Percentiles rank a stretch among this genome's conserved stretches.
These are phyloP conservation scores for Apus apus DNA, from an alignment of 2,113 vertebrate genomes.

Conservation along the genomic window DNA sequence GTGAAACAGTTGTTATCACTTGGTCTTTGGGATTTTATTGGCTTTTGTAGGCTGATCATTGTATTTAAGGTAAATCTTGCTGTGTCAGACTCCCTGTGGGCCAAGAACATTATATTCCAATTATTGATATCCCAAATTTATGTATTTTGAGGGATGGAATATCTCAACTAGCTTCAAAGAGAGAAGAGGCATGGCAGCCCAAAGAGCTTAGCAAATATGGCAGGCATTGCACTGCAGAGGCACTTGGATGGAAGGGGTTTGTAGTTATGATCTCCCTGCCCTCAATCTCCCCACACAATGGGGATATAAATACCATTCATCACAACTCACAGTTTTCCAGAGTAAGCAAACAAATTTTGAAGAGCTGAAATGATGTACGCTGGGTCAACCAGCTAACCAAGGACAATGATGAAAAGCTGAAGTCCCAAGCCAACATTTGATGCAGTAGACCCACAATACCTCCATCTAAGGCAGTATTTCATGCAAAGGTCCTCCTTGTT, in stretches of 20 bases:
- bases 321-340: background rate
- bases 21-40: conserved; percentile 57
- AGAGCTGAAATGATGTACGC: background rate
- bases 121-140: background rate
- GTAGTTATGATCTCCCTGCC: background rate
- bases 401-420: background rate
- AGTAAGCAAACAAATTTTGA: background rate
- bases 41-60: conserved; percentile 44
- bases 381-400: background rate
- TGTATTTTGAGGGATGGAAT: background rate
- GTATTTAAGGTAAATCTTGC: conserved; percentile 51
- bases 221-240: background rate
- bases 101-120: conserved; percentile 40
- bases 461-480: background rate
- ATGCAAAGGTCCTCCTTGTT: background rate
- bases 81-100: conserved; percentile 45
- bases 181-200: background rate
- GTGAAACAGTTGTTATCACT: conserved; percentile 69
- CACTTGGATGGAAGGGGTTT: background rate
- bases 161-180: background rate
- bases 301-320: background rate
- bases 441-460: background rate
- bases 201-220: background rate
- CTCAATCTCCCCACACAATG: background rate
- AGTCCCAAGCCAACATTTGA: background rate